These are phyloP conservation scores for Operophtera brumata DNA, from an alignment of 2,888 invertebrate genomes.

Conservation along the genomic window DNA sequence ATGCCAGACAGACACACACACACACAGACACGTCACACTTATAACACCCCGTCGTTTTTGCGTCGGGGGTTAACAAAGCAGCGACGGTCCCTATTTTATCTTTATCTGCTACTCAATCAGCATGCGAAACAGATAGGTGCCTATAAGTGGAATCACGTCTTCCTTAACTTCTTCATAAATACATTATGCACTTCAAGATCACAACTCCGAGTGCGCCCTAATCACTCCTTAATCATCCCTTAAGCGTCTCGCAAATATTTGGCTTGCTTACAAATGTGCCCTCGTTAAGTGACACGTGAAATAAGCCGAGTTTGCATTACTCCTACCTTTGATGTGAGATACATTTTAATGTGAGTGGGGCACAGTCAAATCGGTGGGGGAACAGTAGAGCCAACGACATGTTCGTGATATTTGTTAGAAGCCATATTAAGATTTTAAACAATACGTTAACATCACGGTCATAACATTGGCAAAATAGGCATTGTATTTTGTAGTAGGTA, in stretches of 20 bases:
- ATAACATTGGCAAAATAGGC: too few species aligned
- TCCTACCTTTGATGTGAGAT: slow-evolving; percentile 12
- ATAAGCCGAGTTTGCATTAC: slow-evolving; percentile 4
- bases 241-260: slow-evolving; percentile 17
- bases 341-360: slow-evolving; percentile 11
- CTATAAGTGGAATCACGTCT: background rate
- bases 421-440: too few species aligned
- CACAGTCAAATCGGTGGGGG: background rate
- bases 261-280: slow-evolving; percentile 8
- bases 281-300: slow-evolving; percentile 15
- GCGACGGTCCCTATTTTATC: too few species aligned
- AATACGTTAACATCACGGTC: too few species aligned
- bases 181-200: slow-evolving; percentile 5
- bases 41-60: too few species aligned
- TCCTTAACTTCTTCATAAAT: background rate
- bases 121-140: background rate
- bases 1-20: too few species aligned
- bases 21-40: too few species aligned
- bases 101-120: background rate
- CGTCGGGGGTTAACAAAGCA: too few species aligned
- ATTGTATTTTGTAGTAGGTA: too few species aligned
- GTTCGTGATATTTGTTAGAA: too few species aligned
- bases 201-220: background rate
- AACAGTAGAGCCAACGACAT: background rate
- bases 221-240: background rate